Conservation (phyloP, 2,888 invertebrate genomes). For the Adineta ricciae region DNA sequence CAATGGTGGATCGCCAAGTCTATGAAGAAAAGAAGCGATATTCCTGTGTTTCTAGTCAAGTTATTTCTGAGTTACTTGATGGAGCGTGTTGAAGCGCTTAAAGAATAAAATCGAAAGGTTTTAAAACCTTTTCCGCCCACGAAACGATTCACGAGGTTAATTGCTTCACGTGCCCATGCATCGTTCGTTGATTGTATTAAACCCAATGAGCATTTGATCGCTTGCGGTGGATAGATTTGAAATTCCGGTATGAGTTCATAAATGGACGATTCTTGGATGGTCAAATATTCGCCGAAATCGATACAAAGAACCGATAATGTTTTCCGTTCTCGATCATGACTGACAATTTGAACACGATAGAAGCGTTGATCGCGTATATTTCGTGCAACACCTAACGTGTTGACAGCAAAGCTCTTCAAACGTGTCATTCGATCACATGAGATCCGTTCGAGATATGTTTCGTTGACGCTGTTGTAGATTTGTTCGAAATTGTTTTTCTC, state of each 20-base stretch:
- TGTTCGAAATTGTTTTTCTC: conserved; percentile 4
- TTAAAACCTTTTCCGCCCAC: neutral
- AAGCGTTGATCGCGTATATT: neutral
- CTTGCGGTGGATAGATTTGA: neutral
- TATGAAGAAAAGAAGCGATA: neutral
- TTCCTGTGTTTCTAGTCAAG: neutral
- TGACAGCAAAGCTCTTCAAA: neutral
- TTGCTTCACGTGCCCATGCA: neutral
- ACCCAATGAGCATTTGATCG: neutral
- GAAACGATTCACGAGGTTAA: neutral
- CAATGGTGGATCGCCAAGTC: neutral
- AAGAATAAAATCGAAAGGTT: neutral
- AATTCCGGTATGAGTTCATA: conserved; percentile 1
- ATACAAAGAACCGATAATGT: neutral
- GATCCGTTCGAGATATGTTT: neutral
- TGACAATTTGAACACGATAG: neutral
- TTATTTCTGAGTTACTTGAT: neutral
- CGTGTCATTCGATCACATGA: neutral
- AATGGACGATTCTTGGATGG: neutral
- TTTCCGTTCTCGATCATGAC: neutral
- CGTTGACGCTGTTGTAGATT: neutral
- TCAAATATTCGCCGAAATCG: neutral
- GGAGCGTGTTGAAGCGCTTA: neutral
- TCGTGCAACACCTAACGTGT: neutral
- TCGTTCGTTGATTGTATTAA: neutral